These are phyloP conservation scores for Thecophora atra DNA, from an alignment of 2,888 invertebrate species.

Conservation along the genomic window DNA sequence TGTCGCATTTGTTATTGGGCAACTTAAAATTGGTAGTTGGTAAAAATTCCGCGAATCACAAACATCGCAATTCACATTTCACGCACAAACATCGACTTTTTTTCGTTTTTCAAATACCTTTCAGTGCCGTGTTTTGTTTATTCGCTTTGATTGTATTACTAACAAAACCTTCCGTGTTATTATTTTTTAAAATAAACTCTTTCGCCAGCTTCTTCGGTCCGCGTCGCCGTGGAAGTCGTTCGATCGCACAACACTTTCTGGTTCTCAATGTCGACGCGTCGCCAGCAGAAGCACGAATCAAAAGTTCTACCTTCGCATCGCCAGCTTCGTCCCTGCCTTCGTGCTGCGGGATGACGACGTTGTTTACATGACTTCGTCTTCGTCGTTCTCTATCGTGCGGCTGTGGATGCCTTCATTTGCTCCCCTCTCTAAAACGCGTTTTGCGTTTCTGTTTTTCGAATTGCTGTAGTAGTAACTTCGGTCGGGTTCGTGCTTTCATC, in stretches of 20 bases:
- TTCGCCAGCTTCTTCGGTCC: neutral
- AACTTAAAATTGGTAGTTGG: neutral
- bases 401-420: too few relatives aligned
- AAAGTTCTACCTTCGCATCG: slow-evolving; percentile 55
- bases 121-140: neutral
- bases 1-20: neutral
- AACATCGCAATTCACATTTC: slow-evolving; percentile 13
- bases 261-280: slow-evolving; percentile 55
- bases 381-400: neutral
- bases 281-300: slow-evolving; percentile 50
- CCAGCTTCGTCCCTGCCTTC: slow-evolving; percentile 27
- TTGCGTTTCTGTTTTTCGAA: too few relatives aligned
- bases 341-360: too few relatives aligned
- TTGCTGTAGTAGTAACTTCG: too few relatives aligned
- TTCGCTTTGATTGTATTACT: slow-evolving; percentile 27
- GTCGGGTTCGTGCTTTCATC: too few relatives aligned
- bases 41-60: neutral
- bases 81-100: slow-evolving; percentile 25
- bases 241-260: slow-evolving; percentile 61
- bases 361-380: neutral
- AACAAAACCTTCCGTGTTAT: slow-evolving; percentile 23
- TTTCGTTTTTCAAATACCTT: slow-evolving; percentile 33
- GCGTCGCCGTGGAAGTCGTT: slow-evolving; percentile 41
- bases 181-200: neutral
- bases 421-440: too few relatives aligned